Evolutionary conservation across 1,140 invertebrate genomes (phyloP).

Genomic region (Oppia nitens): DNA sequence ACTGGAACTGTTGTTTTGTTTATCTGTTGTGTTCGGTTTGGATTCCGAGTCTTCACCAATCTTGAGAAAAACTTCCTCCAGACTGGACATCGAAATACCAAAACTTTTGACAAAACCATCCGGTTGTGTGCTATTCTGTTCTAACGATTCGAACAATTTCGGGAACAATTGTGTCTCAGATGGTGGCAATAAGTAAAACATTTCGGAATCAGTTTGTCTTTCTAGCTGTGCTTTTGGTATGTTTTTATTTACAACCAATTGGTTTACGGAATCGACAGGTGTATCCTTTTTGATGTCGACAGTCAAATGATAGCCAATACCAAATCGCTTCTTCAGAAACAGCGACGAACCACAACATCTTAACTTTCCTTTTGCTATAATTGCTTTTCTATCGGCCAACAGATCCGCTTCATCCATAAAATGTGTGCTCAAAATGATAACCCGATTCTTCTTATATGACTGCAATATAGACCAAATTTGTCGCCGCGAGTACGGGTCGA

Average conservation of each 20-base stretch:
- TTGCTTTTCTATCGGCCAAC: constrained; percentile 16
- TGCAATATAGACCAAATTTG: constrained; percentile 66
- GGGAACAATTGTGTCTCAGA: constrained; percentile 53
- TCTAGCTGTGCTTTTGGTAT: neutral
- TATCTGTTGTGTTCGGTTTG: too few species aligned
- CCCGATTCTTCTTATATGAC: constrained; percentile 49
- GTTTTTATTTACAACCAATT: neutral
- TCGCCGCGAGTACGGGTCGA: constrained; percentile 63
- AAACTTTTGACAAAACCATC: constrained; percentile 53
- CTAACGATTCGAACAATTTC: constrained; percentile 50
- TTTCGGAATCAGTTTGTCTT: constrained; percentile 35
- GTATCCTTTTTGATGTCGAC: neutral
- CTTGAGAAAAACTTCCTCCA: constrained; percentile 64
- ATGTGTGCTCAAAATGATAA: constrained; percentile 71
- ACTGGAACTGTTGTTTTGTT: too few species aligned
- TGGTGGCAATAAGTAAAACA: constrained; percentile 55
- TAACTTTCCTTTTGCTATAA: constrained; percentile 14
- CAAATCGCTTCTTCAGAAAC: constrained; percentile 73
- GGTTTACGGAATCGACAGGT: neutral
- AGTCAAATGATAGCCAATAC: constrained; percentile 68
- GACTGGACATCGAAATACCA: constrained; percentile 78
- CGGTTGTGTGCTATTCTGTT: constrained; percentile 38
- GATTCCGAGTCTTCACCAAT: constrained; percentile 40
- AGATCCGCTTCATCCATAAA: constrained; percentile 42
- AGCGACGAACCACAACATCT: constrained; percentile 39